Evolutionary conservation across 2,113 vertebrate genomes (phyloP).

Genomic region (Salvelinus sp.): DNA sequence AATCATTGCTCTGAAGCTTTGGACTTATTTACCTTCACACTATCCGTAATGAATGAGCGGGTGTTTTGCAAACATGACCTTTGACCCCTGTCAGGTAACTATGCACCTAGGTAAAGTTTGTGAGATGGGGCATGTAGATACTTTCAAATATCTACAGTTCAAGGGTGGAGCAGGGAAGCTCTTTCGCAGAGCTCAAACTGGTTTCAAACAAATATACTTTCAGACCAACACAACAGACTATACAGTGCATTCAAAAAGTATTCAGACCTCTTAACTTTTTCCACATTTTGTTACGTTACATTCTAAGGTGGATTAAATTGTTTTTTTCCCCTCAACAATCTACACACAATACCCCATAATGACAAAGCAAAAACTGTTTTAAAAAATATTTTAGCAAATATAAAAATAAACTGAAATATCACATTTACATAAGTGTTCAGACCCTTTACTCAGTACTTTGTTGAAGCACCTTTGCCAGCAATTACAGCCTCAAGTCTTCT

Average conservation of each 20-base stretch:
- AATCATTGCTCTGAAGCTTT: neutral
- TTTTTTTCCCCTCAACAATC: no score
- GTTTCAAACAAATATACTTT: neutral
- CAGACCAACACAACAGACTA: neutral
- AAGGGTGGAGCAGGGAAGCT: slow-evolving; percentile 15
- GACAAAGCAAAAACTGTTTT: no score
- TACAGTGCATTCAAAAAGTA: neutral
- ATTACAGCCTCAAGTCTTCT: no score
- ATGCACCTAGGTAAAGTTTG: slow-evolving; percentile 67
- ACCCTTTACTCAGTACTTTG: no score
- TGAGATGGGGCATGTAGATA: slow-evolving; percentile 55
- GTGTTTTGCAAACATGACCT: slow-evolving; percentile 51
- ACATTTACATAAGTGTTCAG: no score
- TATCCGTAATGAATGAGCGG: slow-evolving; percentile 21
- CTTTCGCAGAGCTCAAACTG: neutral
- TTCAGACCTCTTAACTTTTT: no score
- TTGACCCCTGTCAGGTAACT: slow-evolving; percentile 66
- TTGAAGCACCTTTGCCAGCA: no score
- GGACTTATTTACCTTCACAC: neutral
- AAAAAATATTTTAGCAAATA: no score
- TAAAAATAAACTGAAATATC: no score
- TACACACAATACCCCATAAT: no score
- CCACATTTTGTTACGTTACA: no score
- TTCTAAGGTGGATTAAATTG: no score
- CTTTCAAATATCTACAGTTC: slow-evolving; percentile 44